Percentiles rank a stretch among this genome's conserved stretches.
Conservation (phyloP, 2,113 vertebrate genomes). For the Malurus melanocephalus region DNA sequence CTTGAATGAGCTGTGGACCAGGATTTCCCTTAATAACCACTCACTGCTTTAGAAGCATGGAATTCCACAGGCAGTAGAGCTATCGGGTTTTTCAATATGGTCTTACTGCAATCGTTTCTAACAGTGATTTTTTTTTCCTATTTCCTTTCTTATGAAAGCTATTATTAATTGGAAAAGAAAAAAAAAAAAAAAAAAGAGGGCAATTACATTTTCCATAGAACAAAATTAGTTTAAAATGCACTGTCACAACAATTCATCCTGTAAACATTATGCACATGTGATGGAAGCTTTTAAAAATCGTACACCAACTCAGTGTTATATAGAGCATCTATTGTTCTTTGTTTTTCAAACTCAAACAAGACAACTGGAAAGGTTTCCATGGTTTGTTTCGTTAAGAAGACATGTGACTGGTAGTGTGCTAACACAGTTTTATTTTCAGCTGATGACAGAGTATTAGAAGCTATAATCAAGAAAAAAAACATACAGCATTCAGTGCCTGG, state of each 20-base stretch:
- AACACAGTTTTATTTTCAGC: background rate
- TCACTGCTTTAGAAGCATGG: background rate
- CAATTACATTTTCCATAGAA: background rate
- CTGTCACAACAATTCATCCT: background rate
- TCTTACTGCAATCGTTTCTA: background rate
- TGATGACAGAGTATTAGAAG: background rate
- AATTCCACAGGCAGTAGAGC: background rate
- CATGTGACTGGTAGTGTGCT: background rate
- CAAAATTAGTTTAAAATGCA: background rate
- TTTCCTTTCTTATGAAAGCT: background rate
- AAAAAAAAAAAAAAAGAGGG: background rate
- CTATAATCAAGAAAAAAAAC: background rate
- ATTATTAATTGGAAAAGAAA: background rate
- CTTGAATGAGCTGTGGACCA: background rate
- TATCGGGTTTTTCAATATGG: background rate
- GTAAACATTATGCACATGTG: background rate
- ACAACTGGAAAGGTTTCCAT: constrained; percentile 10
- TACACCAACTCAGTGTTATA: background rate
- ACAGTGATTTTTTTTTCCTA: background rate
- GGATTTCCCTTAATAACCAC: background rate
- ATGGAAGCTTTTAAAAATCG: background rate
- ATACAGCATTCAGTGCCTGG: background rate
- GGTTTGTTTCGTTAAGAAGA: constrained; percentile 5
- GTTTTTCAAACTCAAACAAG: background rate
- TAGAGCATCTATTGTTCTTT: constrained; percentile 17